Conservation (phyloP, 1,140 invertebrate species). For the Diabrotica undecimpunctata region DNA sequence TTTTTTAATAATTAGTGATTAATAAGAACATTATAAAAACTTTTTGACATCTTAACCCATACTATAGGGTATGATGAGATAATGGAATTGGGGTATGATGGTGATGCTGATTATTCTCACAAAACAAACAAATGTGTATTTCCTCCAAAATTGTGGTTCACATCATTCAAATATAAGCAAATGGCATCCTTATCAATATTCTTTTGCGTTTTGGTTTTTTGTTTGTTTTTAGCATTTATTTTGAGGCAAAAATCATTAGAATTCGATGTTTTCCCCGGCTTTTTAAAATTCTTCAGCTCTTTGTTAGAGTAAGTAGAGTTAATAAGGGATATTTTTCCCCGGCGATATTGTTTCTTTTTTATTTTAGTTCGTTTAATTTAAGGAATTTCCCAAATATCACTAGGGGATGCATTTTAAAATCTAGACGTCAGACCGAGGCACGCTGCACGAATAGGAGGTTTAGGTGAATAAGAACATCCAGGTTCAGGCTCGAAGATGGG, state of each 20-base stretch:
- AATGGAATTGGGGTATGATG: neutral
- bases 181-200: too few relatives aligned
- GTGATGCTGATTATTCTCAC: too few relatives aligned
- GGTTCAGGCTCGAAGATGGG: neutral
- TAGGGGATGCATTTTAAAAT: neutral
- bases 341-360: too few relatives aligned
- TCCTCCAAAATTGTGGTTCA: neutral
- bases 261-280: neutral
- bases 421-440: neutral
- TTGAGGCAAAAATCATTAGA: too few relatives aligned
- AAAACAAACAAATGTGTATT: too few relatives aligned
- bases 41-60: neutral
- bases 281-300: neutral
- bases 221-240: neutral
- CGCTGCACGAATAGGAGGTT: neutral
- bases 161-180: constrained; percentile 9
- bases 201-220: neutral
- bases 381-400: too few relatives aligned
- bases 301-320: too few relatives aligned
- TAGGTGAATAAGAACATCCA: too few relatives aligned
- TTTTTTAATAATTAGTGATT: neutral
- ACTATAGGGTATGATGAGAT: neutral
- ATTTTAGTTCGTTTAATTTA: too few relatives aligned
- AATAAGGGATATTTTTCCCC: too few relatives aligned
- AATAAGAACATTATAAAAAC: neutral